Evolutionary conservation across 1,140 invertebrate genomes (phyloP), one percentile per base, ranked within the genome.

Genomic region (Drosophila mayri): DNA sequence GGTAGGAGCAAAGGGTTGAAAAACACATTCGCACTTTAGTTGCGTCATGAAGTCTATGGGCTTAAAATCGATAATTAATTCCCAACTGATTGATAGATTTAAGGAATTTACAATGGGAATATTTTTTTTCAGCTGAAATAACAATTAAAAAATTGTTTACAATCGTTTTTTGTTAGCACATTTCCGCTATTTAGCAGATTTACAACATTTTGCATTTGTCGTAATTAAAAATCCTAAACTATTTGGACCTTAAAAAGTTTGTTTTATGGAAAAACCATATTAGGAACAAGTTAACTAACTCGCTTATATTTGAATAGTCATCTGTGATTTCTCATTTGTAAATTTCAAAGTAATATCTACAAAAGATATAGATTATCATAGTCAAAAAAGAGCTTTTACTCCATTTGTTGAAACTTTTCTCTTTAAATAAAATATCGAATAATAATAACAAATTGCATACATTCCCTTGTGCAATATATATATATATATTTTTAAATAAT

Each of bases 51-150:
- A 54, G 35, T 11, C 18, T 37, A 55, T 25, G 25, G 52, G 52
- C 35, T 55, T 55, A 38, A 38, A 55, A 55, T 55, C 52, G 32
- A 55, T 55, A 55, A 55, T 25, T 20, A 55, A 55, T 55, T 11
- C 20, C 5, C 5, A 55, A 22, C 14, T n/a, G 20, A 38, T 25
- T 38, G 14, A 14, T 37, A 22, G 14, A 16, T 37, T 54, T 54
- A 4, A 37, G 32, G 32, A 9, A 22, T 38, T 25, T 25, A 25
- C 25, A 25, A 25, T 25, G 25, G 5, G 25, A 25, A 22, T 16
- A 14, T 44, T 44, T 3, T 3, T 40, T 37, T 38, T 38, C 18
- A 2, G 2, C 9, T n/a, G 3, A 3, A 40, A n/a, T 20, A 2
- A 4, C 18, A 5, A 4, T 20, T 3, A 1, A 22, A 25, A 25